Percentiles rank a stretch among this genome's conserved stretches.
Evolutionary conservation across 2,113 vertebrate species (phyloP).

Genomic region (Dasyornis broadbenti): DNA sequence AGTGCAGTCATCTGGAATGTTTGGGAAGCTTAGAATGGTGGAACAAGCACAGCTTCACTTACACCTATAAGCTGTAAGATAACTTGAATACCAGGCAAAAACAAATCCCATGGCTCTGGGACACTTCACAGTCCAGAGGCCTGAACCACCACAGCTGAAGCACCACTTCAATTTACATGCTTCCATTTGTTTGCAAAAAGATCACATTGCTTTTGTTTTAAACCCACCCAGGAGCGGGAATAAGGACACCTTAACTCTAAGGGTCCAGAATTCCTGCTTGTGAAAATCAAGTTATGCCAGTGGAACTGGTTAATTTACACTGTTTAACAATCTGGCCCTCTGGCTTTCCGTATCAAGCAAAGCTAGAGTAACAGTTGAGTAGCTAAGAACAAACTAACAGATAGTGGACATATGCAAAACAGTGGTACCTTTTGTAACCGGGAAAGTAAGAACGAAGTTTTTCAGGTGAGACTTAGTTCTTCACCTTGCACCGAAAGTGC

Average conservation of each 20-base stretch:
- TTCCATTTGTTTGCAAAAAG: background rate
- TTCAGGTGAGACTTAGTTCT: background rate
- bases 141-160: background rate
- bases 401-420: background rate
- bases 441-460: background rate
- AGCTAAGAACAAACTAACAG: background rate
- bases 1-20: background rate
- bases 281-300: background rate
- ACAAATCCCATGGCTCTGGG: background rate
- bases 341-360: background rate
- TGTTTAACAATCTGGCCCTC: background rate
- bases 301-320: background rate
- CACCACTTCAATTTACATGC: background rate
- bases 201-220: background rate
- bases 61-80: background rate
- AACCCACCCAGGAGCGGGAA: background rate
- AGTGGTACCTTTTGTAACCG: background rate
- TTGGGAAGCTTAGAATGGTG: background rate
- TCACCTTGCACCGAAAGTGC: background rate
- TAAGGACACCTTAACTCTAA: background rate
- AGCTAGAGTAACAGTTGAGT: background rate
- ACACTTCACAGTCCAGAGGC: background rate
- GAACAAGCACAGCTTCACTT: background rate
- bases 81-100: background rate
- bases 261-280: background rate